These are phyloP conservation scores for Pseudoatta argentina DNA, from an alignment of 1,140 invertebrate genomes.

Conservation along the genomic window DNA sequence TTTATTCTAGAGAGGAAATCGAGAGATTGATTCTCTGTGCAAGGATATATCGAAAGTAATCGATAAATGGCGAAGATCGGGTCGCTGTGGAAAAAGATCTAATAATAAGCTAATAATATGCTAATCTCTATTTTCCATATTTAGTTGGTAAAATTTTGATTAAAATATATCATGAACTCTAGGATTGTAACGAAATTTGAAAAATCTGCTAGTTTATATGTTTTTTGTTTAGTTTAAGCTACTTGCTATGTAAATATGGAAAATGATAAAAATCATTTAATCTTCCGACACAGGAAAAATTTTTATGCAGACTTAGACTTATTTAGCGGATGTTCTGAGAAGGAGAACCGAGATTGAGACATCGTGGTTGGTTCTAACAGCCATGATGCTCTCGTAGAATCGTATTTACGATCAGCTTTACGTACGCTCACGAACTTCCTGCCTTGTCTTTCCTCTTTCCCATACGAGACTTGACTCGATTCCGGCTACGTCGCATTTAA, in stretches of 20 bases:
- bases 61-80: conserved; percentile 26
- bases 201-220: background rate
- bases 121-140: background rate
- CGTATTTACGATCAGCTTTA: conserved; percentile 73
- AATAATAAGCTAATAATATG: conserved; percentile 17
- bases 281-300: conserved; percentile 40
- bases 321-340: conserved; percentile 52
- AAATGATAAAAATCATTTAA: conserved; percentile 25
- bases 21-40: conserved; percentile 54
- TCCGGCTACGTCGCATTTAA: conserved; percentile 75
- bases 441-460: conserved; percentile 21
- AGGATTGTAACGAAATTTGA: background rate
- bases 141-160: background rate
- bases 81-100: background rate
- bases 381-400: conserved; percentile 73
- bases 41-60: conserved; percentile 23
- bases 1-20: conserved; percentile 55
- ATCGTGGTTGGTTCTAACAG: conserved; percentile 69
- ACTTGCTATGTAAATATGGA: background rate
- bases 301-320: conserved; percentile 24
- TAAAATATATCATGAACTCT: background rate
- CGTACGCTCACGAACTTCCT: conserved; percentile 64
- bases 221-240: background rate
- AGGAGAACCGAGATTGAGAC: conserved; percentile 73
- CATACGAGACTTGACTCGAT: conserved; percentile 14